A percentile compares a stretch with the other conserved stretches of the same genome.
Conservation (phyloP, 2,888 invertebrate species). For the Philaethria dido region DNA sequence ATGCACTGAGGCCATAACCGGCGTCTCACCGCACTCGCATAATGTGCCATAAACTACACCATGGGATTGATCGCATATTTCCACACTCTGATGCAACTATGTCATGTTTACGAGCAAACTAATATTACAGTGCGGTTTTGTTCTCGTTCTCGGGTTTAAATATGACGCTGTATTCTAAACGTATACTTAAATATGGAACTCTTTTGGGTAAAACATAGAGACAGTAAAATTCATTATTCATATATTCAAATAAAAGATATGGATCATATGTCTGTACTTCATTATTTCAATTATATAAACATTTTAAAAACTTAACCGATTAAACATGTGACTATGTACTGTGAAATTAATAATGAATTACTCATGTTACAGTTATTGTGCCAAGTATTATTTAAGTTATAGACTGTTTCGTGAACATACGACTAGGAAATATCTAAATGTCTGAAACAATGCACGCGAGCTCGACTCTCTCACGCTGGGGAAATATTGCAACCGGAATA, state of each 20-base stretch:
- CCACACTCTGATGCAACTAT: conserved; percentile 22
- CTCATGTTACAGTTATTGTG: too few relatives aligned
- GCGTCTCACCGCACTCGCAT: conserved; percentile 25
- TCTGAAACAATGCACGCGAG: not conserved
- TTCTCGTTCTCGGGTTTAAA: not conserved
- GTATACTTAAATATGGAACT: not conserved
- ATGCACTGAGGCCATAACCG: conserved; percentile 25
- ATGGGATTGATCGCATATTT: conserved; percentile 27
- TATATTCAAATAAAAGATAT: too few relatives aligned
- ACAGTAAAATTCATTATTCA: too few relatives aligned
- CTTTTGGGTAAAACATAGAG: too few relatives aligned
- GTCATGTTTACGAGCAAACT: conserved; percentile 23
- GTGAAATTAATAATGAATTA: too few relatives aligned
- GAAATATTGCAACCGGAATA: not conserved
- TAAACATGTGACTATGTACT: too few relatives aligned
- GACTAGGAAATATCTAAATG: not conserved
- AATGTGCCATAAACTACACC: conserved; percentile 29
- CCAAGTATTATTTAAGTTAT: too few relatives aligned
- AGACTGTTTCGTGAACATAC: too few relatives aligned
- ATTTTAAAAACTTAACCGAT: too few relatives aligned
- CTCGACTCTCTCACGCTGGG: not conserved
- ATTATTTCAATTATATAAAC: too few relatives aligned
- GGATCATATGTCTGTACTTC: too few relatives aligned
- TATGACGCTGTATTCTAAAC: not conserved
- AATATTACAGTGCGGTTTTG: not conserved